phyloP scores from a whole-genome alignment of 2,888 invertebrate genomes.

The Brachyptera putata region DNA sequence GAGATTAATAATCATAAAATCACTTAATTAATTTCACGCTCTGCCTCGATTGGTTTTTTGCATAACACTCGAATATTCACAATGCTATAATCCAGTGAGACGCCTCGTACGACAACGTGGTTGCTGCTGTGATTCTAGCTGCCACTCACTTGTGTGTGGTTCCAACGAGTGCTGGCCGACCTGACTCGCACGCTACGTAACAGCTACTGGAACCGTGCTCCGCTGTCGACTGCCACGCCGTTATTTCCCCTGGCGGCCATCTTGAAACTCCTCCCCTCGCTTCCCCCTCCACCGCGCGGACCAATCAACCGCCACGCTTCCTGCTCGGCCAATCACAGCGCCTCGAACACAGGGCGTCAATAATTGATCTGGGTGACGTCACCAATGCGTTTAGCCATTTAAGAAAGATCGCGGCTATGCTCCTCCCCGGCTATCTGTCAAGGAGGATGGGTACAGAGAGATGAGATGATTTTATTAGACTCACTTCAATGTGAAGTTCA shows the following conservation, averaged over 20 bases:
- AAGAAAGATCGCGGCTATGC: slow-evolving; percentile 23
- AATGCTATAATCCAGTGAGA: no score
- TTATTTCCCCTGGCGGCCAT: slow-evolving; percentile 26
- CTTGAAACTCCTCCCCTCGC: slow-evolving; percentile 23
- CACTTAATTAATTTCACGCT: no score
- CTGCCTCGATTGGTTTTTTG: no score
- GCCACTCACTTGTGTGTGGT: no score
- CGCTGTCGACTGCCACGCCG: slow-evolving; percentile 3
- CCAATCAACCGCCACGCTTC: slow-evolving; percentile 14
- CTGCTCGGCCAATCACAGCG: slow-evolving; percentile 24
- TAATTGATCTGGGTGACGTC: slow-evolving; percentile 29
- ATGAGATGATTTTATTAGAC: no score
- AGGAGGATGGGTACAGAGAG: no score
- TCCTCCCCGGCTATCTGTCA: slow-evolving; percentile 12
- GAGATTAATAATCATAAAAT: no score
- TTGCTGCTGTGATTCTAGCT: no score
- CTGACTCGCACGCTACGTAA: not conserved
- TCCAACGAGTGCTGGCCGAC: no score
- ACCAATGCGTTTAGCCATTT: slow-evolving; percentile 30
- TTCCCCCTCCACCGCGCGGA: not conserved
- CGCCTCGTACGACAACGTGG: no score
- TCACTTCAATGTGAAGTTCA: no score
- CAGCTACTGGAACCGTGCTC: slow-evolving; percentile 2
- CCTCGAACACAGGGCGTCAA: slow-evolving; percentile 14
- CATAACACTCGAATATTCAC: no score